Base-by-base conservation (phyloP, 2,113 vertebrate genomes). In the Ictalurus punctatus region DNA sequence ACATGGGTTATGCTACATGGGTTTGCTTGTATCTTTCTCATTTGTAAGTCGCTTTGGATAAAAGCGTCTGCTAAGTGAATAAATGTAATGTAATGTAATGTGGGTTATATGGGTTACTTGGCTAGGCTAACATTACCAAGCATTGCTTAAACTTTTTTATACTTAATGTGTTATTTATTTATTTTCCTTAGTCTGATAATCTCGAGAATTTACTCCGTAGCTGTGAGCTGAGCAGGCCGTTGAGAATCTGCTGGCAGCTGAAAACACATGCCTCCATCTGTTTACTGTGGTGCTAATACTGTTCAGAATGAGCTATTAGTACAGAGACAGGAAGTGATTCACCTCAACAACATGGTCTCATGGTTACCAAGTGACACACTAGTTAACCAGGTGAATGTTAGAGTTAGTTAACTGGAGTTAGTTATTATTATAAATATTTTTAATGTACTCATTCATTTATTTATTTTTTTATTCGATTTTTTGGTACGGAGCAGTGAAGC, bases 211-310 rank as follows among this genome's bases (percentile, higher is more conserved):
- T 69, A 19, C 27, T 54, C 61, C 27, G 17, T 71, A 27, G 21
- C 63, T 56, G 21, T 7, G 65, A 71, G 7, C 58, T 63, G 34
- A 48, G 9, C 23, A 48, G 6, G 85, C 85, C 56, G 17, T 59
- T 25, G 58, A 86, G 34, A 86, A 79, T 78, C 58, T 48, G 23
- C 58, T 40, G 73, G 37, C 27, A 40, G 27, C 58, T 79, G 58
- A 79, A 87, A 67, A 76, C 19, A 54, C 30, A 79, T 87, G 85
- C 23, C 52, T 61, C 71, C 71, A 86, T 86, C 44, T 85, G 84
- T 71, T 74, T 40, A 63, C 54, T 37, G 56, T 63, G 71, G 19
- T 48, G 23, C 27, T 78, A 25, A 2, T 30, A 86, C 34, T 48
- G 16, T 65, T 79, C 17, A 48, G 25, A 44, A 67, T 63, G 3